These are phyloP conservation scores for Asobara japonica DNA, from an alignment of 1,140 invertebrate genomes.

Conservation along the genomic window DNA sequence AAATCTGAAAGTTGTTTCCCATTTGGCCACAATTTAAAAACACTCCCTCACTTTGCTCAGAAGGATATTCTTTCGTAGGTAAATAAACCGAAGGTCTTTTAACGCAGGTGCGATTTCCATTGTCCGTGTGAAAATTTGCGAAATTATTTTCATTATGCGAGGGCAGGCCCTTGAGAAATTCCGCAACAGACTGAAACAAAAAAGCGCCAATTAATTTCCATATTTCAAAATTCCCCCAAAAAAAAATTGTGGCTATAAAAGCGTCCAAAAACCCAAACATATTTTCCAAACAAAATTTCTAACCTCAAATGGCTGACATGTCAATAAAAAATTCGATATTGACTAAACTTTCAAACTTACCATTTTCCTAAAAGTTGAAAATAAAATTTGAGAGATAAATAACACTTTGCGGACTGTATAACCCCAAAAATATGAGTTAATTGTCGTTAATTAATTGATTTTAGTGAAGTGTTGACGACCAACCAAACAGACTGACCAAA, in stretches of 20 bases:
- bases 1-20: no score
- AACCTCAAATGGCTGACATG: neutral
- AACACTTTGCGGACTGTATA: no score
- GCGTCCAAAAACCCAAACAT: neutral
- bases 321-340: neutral
- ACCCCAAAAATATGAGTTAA: no score
- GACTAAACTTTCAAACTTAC: no score
- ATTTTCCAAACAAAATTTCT: neutral
- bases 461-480: no score
- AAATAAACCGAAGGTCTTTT: constrained; percentile 91
- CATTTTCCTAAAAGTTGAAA: no score
- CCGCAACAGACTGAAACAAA: constrained; percentile 76
- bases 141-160: constrained; percentile 93
- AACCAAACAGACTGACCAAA: no score
- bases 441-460: no score
- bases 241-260: neutral
- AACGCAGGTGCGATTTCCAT: constrained; percentile 82
- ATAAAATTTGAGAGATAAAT: no score
- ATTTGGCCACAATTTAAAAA: no score
- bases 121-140: constrained; percentile 86
- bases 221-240: neutral
- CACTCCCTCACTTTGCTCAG: constrained; percentile 84
- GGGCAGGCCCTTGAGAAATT: constrained; percentile 91
- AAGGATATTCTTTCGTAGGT: constrained; percentile 88
- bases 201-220: constrained; percentile 27